phyloP scores from a whole-genome alignment of 2,113 vertebrate genomes.

The Prolemur simus region DNA sequence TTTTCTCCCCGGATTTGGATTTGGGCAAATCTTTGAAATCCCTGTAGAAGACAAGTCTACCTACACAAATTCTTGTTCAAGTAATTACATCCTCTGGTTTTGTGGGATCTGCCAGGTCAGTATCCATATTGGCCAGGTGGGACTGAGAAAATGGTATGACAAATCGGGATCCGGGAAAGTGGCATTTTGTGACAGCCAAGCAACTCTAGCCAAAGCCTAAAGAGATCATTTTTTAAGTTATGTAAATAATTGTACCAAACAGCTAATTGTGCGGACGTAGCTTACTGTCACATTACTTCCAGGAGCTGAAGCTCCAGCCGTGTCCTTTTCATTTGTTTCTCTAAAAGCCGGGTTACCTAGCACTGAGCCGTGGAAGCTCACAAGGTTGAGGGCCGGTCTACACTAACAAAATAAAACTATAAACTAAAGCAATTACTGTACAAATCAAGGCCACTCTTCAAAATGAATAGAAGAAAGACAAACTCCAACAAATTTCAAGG shows the following conservation, averaged over 20 bases:
- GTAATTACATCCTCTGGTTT: conserved; percentile 20
- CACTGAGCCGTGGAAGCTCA: not conserved
- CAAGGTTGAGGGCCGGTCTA: not conserved
- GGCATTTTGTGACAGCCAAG: conserved; percentile 6
- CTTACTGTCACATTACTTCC: not conserved
- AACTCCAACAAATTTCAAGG: conserved; percentile 6
- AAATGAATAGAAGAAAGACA: not conserved
- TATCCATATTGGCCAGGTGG: not conserved
- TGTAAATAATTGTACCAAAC: not conserved
- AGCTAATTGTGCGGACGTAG: not conserved
- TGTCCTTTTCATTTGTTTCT: conserved; percentile 9
- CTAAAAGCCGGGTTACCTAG: not conserved
- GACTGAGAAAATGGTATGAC: conserved; percentile 5
- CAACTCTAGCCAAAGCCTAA: not conserved
- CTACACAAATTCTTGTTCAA: conserved; percentile 40
- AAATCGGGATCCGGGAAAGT: not conserved
- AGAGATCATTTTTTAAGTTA: not conserved
- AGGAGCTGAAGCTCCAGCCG: not conserved
- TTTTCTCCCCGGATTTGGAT: not conserved
- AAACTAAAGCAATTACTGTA: not conserved
- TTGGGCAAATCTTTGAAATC: conserved; percentile 33
- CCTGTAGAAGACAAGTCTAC: not conserved
- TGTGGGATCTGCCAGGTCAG: not conserved
- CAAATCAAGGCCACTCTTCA: not conserved
- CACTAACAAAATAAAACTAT: conserved; percentile 44